These are phyloP conservation scores for Recurvirostra avosetta DNA, from an alignment of 2,113 vertebrate genomes.

Conservation along the genomic window DNA sequence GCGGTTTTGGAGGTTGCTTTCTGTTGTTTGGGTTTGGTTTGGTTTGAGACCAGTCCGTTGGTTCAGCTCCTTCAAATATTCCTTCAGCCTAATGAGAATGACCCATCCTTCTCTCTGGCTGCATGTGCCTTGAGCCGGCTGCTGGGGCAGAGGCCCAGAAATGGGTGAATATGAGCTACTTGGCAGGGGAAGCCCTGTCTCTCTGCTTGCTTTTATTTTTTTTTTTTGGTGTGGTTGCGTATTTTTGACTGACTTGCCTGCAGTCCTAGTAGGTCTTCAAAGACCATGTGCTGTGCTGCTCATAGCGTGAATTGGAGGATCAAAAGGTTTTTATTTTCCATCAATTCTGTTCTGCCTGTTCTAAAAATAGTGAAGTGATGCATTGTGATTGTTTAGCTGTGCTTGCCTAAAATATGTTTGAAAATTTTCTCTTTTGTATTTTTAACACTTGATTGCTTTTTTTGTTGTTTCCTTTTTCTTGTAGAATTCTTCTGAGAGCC, in stretches of 20 bases:
- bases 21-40: background rate
- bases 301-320: background rate
- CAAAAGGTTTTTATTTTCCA: background rate
- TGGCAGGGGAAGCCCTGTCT: background rate
- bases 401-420: background rate
- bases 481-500: slow-evolving; percentile 80
- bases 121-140: background rate
- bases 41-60: background rate
- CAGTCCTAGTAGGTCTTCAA: background rate
- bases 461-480: background rate
- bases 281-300: background rate
- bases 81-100: background rate
- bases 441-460: background rate
- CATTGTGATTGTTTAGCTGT: background rate
- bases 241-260: background rate
- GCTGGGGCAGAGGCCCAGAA: accelerated
- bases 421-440: background rate
- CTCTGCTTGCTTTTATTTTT: background rate
- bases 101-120: background rate
- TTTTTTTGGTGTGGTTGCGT: background rate
- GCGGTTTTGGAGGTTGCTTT: background rate
- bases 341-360: background rate
- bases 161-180: background rate
- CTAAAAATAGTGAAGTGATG: background rate
- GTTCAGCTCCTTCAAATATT: background rate